Evolutionary conservation across 2,888 invertebrate species (phyloP), one percentile per base, ranked within the genome.

Genomic region (Drosophila kuntzei): DNA sequence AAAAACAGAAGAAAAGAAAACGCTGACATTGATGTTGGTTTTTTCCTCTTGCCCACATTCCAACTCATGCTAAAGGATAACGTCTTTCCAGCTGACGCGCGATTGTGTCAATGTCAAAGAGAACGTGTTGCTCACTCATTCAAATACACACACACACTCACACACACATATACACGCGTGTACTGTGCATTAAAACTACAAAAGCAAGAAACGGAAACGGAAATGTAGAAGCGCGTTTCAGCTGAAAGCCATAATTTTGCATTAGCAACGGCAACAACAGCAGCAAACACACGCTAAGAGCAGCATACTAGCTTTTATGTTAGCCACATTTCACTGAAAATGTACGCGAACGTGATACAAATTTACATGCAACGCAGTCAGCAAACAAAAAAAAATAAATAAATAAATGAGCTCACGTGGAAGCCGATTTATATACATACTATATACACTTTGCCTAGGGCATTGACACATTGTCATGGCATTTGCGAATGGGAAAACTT

Each of bases 191-290:
- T 86, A 77, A 68, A 72, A 73, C 77, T 73, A 77, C 70, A 73
- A 62, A 34, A 58, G 67, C 59, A 60, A 36, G n/a, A 53, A 60
- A 58, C 85, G 87, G 89, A 88, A 88, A 84, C 88, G 87, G 88
- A 89, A 82, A 88, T 87, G 87, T 85, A 76, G 51, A 74, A 83
- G 80, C 78, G 80, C 80, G 80, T 83, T 80, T 71, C 51, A 75
- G 74, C 80, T 72, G 73, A 80, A 80, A 79, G 68, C 84, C 76
- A 83, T 88, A 76, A 88, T 88, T 88, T 76, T 72, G 80, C 77
- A 79, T 80, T 84, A 79, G 73, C 71, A 65, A 44, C 77, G 57
- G 41, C 25, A 70, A 43, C 55, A 66, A 16, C 36, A 51, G 25
- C 41, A 39, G 29, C 46, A 47, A 32, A 55, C 59, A 58, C 46